Evolutionary conservation across 2,888 invertebrate species (phyloP).

Genomic region (Callosobruchus maculatus): DNA sequence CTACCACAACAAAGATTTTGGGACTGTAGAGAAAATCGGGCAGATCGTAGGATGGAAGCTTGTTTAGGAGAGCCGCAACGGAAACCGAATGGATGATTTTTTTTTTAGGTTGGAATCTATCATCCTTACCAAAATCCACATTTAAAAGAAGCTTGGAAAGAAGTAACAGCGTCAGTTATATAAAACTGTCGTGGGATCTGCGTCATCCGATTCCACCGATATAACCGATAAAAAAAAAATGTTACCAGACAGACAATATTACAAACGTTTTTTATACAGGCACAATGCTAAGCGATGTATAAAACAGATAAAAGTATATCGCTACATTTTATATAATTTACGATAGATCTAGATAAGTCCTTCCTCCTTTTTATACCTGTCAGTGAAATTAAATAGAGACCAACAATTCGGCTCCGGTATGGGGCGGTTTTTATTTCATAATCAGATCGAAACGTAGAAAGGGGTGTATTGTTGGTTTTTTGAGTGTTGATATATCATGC

Average conservation of each 20-base stretch:
- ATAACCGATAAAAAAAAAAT: background rate
- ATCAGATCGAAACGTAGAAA: slow-evolving; percentile 11
- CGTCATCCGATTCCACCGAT: background rate
- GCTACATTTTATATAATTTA: background rate
- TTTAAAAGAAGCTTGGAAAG: no score
- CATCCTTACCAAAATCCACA: no score
- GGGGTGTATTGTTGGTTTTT: slow-evolving; percentile 10
- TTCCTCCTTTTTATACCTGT: slow-evolving; percentile 32
- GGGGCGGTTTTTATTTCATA: slow-evolving; percentile 15
- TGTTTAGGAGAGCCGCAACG: no score
- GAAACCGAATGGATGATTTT: no score
- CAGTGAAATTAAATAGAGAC: slow-evolving; percentile 32
- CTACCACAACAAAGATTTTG: no score
- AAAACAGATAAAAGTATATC: background rate
- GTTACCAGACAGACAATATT: background rate
- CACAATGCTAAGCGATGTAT: background rate
- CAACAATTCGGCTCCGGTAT: background rate
- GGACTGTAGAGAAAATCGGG: no score
- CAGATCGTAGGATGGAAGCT: no score
- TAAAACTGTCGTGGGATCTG: no score
- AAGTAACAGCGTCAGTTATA: no score
- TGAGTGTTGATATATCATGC: background rate
- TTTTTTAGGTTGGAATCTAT: no score
- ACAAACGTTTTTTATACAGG: background rate
- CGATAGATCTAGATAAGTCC: slow-evolving; percentile 30